phyloP scores from a whole-genome alignment of 2,113 vertebrate genomes.

The Hippocampus comes region DNA sequence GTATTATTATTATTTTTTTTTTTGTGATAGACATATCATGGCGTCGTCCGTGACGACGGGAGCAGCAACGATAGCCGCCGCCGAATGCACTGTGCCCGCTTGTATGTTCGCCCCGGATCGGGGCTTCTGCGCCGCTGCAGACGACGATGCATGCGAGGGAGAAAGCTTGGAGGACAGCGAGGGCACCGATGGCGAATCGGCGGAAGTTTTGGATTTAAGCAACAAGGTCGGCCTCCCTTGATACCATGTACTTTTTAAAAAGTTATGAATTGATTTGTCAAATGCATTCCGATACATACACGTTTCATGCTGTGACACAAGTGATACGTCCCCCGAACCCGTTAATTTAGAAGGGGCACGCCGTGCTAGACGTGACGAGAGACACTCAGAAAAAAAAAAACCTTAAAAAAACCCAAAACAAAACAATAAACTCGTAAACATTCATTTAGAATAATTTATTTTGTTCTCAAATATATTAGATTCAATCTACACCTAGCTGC shows the following conservation, averaged over 20 bases:
- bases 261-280: neutral
- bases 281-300: neutral
- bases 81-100: slow-evolving; percentile 80
- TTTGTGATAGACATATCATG: slow-evolving; percentile 52
- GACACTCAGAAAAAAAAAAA: neutral
- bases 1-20: neutral
- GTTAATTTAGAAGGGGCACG: neutral
- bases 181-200: slow-evolving; percentile 75
- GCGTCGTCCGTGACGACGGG: slow-evolving; percentile 60
- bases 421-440: neutral
- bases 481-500: neutral
- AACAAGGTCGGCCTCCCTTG: slow-evolving; percentile 82
- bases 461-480: too few species aligned
- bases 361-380: neutral
- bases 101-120: slow-evolving; percentile 86
- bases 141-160: slow-evolving; percentile 48
- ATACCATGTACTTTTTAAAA: neutral
- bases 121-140: slow-evolving; percentile 50
- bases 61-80: slow-evolving; percentile 34
- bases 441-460: neutral
- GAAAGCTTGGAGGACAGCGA: slow-evolving; percentile 58
- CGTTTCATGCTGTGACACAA: slow-evolving; percentile 9
- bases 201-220: slow-evolving; percentile 80
- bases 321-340: slow-evolving; percentile 58
- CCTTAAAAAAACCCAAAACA: too few species aligned